A percentile compares a stretch with the other conserved stretches of the same genome.
Conservation (phyloP, 1,140 invertebrate genomes). For the Ditylenchus dipsaci region DNA sequence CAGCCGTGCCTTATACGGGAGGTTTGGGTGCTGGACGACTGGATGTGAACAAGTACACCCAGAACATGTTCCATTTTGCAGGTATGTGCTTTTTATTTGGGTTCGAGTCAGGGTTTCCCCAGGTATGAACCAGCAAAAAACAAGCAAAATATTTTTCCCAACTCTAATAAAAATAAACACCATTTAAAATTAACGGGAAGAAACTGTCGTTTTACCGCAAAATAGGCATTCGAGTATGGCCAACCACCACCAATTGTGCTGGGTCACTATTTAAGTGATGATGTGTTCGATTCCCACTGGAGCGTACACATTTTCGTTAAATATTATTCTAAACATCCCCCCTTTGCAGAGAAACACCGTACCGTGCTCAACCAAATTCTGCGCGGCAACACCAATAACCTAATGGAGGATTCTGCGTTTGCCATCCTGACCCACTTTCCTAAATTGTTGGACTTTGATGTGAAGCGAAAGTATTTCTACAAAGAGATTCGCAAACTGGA, state of each 20-base stretch:
- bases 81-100: constrained; percentile 13
- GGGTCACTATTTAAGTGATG: no score
- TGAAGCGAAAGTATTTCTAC: constrained; percentile 82
- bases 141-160: no score
- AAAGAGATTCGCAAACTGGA: constrained; percentile 52
- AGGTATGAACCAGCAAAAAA: no score
- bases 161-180: no score
- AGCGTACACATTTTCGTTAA: no score
- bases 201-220: no score
- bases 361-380: constrained; percentile 87
- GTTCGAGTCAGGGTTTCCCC: no score
- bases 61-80: constrained; percentile 57
- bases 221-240: no score
- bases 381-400: constrained; percentile 75
- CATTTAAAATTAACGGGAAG: no score
- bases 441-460: constrained; percentile 82
- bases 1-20: not conserved
- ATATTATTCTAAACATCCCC: no score
- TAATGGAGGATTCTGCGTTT: constrained; percentile 78
- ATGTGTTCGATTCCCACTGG: no score
- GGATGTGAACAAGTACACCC: constrained; percentile 61
- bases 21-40: not conserved
- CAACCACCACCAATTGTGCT: no score
- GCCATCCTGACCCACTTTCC: constrained; percentile 83
- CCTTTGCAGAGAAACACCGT: constrained; percentile 73